Percentiles rank a stretch among this genome's conserved stretches.
These are phyloP conservation scores for Spodoptera litura DNA, from an alignment of 1,140 invertebrate genomes.

Conservation along the genomic window DNA sequence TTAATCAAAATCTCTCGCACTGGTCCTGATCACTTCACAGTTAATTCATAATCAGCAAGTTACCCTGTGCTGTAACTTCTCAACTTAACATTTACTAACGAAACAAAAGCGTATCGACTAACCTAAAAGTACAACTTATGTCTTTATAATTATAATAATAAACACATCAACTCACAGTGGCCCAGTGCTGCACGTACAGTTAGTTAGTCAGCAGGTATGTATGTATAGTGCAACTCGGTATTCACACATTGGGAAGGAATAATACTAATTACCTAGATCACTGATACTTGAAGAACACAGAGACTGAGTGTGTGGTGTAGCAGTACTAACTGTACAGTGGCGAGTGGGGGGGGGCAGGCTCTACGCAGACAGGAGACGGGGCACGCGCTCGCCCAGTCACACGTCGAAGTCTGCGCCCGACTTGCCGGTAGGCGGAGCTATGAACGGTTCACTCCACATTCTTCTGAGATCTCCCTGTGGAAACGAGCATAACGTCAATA, in stretches of 20 bases:
- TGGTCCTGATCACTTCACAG: slow-evolving; percentile 48
- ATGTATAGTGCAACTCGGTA: slow-evolving; percentile 33
- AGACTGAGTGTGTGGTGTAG: not conserved
- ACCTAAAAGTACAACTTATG: slow-evolving; percentile 62
- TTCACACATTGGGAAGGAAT: slow-evolving; percentile 28
- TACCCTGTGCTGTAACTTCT: slow-evolving; percentile 61
- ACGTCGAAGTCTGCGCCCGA: slow-evolving; percentile 82
- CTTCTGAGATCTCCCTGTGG: slow-evolving; percentile 96
- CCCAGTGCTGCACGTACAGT: slow-evolving; percentile 50
- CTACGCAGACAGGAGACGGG: slow-evolving; percentile 7
- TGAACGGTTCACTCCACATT: slow-evolving; percentile 99
- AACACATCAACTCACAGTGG: slow-evolving; percentile 53
- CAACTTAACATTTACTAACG: slow-evolving; percentile 50
- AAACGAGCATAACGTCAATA: slow-evolving; percentile 52
- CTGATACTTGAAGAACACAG: slow-evolving; percentile 13
- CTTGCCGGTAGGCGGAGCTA: slow-evolving; percentile 91
- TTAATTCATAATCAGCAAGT: slow-evolving; percentile 45
- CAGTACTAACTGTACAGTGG: not conserved
- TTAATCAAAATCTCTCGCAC: slow-evolving; percentile 45
- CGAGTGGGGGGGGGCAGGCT: not conserved
- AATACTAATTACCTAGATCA: slow-evolving; percentile 26
- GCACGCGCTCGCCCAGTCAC: slow-evolving; percentile 60
- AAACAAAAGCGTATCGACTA: slow-evolving; percentile 60
- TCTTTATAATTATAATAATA: slow-evolving; percentile 53
- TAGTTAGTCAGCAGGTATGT: slow-evolving; percentile 40